Conservation (phyloP, 64 coral and sea anemone genomes). For the Pocillopora verrucosa region DNA sequence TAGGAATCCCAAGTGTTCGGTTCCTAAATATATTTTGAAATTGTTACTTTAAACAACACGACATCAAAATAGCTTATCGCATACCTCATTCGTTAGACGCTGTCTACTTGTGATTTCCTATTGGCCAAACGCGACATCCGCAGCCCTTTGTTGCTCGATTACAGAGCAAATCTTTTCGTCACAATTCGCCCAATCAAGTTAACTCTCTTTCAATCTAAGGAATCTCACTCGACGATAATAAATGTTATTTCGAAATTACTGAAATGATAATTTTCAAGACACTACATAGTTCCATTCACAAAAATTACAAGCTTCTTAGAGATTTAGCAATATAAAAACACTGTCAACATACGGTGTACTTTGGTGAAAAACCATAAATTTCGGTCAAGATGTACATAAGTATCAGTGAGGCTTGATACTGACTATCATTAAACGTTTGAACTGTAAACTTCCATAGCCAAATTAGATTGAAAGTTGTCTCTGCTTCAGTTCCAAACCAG, state of each 20-base stretch:
- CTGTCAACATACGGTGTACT: neutral
- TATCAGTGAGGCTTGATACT: too few species aligned
- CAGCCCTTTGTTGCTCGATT: constrained; percentile 24
- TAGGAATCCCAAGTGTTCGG: neutral
- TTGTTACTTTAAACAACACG: constrained; percentile 21
- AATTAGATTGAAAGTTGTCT: too few species aligned
- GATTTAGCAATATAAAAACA: neutral
- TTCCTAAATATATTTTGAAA: constrained; percentile 1
- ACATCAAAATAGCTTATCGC: neutral
- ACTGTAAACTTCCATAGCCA: too few species aligned
- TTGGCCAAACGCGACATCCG: constrained; percentile 5
- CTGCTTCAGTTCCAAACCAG: too few species aligned
- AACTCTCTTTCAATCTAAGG: neutral
- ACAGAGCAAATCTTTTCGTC: constrained; percentile 13
- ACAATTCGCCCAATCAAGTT: neutral
- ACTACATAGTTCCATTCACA: neutral
- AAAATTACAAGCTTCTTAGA: neutral
- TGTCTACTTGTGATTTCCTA: neutral
- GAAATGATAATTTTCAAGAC: constrained; percentile 3
- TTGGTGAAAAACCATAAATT: too few species aligned
- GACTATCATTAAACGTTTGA: too few species aligned
- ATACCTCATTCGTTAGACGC: neutral
- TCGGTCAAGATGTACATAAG: too few species aligned
- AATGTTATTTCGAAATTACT: constrained; percentile 13
- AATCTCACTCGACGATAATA: constrained; percentile 14